Evolutionary conservation across 2,888 invertebrate genomes (phyloP), one percentile per base, ranked within the genome.

Genomic region (Dicroscelio sp.): DNA sequence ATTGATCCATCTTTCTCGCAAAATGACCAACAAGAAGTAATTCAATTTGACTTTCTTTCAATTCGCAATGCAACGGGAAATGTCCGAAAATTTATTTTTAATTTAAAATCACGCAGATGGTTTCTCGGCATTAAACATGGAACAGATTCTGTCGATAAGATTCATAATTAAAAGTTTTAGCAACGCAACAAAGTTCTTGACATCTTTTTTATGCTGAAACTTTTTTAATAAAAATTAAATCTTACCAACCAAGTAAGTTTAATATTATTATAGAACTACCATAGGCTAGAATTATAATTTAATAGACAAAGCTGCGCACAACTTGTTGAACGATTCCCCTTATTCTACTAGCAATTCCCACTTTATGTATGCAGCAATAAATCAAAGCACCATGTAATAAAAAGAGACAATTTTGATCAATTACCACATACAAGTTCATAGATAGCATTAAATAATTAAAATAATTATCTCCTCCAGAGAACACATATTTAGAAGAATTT

Each of bases 201-300:
- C 76, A 87, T 73, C 58, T 58, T 88, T 71, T 76, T 67, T 58
- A 80, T 35, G 52, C 60, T 76, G 69, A 4, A 88, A 88, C 84
- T 80, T 85, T 88, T 85, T 88, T 85, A 60, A 85, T 80, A 85
- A 80, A 85, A 85, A 88, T 88, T 85, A 75, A 85, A 85, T 76
- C 80, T 71, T 82, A 55, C 38, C 52, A 38, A 38, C 23, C 71
- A 35, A 48, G 58, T 63, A 79, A 86, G 79, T 71, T 86, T 79
- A 48, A 86, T 86, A 63, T 83, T 88, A 33, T 78, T 80, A 88
- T 78, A 69, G 38, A 63, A 79, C 65, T 43, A 43, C 27, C 35
- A 43, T 71, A 73, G 88, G 71, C 73, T 79, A 79, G 73, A 79
- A 67, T 67, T 69, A 76, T 38, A 88, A 88, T 82, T 88, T 48